Evolutionary conservation across 2,888 invertebrate species (phyloP), one percentile per base, ranked within the genome.

Genomic region (Lacanobia wlatinum): DNA sequence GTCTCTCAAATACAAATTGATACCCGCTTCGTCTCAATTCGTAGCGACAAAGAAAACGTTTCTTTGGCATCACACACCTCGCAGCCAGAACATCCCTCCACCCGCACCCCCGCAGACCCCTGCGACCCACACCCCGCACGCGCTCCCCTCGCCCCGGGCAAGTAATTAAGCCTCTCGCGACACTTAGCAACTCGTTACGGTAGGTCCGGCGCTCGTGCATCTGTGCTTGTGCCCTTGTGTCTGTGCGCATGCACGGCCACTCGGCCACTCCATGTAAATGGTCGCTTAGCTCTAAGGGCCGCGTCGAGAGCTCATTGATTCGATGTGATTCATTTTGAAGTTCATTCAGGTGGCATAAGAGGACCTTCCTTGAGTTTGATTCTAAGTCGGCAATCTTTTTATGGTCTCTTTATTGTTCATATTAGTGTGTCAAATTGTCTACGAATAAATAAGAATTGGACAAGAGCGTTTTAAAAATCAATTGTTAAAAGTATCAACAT

Each of bases 141-240:
- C 23, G 14, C 60, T 38, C 66, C 48, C 52, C 16, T 61, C 60
- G 64, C 76, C 70, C 62, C 70, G 46, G 72, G 82, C 53, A 76
- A 77, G 87, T 92, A 92, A 93, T 93, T 92, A 93, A 91, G 88
- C 87, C 86, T 82, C 87, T 84, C 87, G 90, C 89, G 92, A 92
- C 92, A 92, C 91, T 92, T 90, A 84, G 84, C 90, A 86, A 88
- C 88, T 88, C 87, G 92, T 93, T 92, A 90, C 88, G 89, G 91
- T 92, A 93, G 93, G 93, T 93, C 93, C 89, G 89, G 91, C 21
- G 59, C 56, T 34, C 60, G 53, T n/a, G 48, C 53, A 8, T 40
- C 46, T 50, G 65, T 55, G 65, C 48, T 21, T 21, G 21, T 46
- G 43, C 28, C 90, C 68, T 76, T 48, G 53, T 14, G 50, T 21